Evolutionary conservation across 2,113 vertebrate genomes (phyloP), one percentile per base, ranked within the genome.

Genomic region (Herpetotheres cachinnans): DNA sequence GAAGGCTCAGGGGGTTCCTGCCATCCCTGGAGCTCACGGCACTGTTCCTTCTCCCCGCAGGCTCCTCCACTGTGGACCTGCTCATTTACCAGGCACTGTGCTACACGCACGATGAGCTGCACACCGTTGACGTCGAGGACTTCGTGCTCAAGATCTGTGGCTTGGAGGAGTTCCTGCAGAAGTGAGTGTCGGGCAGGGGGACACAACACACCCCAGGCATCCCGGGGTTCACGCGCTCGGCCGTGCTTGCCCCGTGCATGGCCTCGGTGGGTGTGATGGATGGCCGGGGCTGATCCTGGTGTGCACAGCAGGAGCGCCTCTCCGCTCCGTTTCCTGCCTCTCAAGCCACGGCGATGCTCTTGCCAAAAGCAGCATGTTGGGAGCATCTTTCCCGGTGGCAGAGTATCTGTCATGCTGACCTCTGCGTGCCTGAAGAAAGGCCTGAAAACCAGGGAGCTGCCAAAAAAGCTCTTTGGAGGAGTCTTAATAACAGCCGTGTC

Each of bases 51-150:
- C 16, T 56, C 66, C 67, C 58, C 7, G 0, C 87, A 99, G 99
- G 99, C 49, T 99, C 99, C 13, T 99, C 99, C 91, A 99, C 99
- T 0, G 99, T 99, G 44, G 99, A 99, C 95, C 97, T 99, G 96
- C 98, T 99, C 54, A 99, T 99, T 96, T 99, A 99, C 89, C 99
- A 99, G 98, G 99, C 99, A 0, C 97, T 99, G 88, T 99, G 99
- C 90, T 99, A 99, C 74, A 98, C 99, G 26, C 99, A 99, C 17
- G 99, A 99, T 0, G 98, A 99, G 59, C 98, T 99, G 91, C 97
- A 97, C 34, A 73, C 98, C 17, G 69, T 99, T 12, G 98, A 99
- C 0, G 98, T 99, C 9, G 97, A 97, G 17, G 97, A 98, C 78
- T 99, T 98, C 2, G 95, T 98, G 81, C 97, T 99, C 55, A 98